Evolutionary conservation across 2,797 vertebrate species (phyloP).

Genomic region (Amphiprion clarkii): DNA sequence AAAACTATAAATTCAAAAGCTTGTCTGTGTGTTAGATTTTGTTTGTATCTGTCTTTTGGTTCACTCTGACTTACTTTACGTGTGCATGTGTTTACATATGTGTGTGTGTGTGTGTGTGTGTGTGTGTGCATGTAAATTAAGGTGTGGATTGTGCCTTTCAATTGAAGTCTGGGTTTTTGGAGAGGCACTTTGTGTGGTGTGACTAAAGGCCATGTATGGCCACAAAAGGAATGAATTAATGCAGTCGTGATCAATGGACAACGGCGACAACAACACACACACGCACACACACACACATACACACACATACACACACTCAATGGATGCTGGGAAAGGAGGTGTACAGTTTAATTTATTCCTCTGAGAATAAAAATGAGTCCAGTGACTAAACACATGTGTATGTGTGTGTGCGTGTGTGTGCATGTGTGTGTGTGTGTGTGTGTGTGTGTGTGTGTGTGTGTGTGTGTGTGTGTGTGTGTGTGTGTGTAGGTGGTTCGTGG

Average conservation of each 20-base stretch:
- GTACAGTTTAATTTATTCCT: slow-evolving; percentile 68
- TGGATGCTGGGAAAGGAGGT: slow-evolving; percentile 36
- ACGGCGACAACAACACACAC: slow-evolving; percentile 14
- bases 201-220: slow-evolving; percentile 62
- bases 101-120: slow-evolving; percentile 11
- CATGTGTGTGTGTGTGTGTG: slow-evolving; percentile 33
- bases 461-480: slow-evolving; percentile 38
- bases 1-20: slow-evolving; percentile 29
- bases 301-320: slow-evolving; percentile 22
- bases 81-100: slow-evolving; percentile 7
- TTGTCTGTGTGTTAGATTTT: slow-evolving; percentile 1
- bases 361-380: slow-evolving; percentile 57
- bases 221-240: slow-evolving; percentile 73
- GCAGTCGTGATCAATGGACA: slow-evolving; percentile 65
- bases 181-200: slow-evolving; percentile 55
- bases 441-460: slow-evolving; percentile 2
- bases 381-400: slow-evolving; percentile 31
- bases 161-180: slow-evolving; percentile 60
- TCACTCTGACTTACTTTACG: slow-evolving; percentile 4
- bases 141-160: slow-evolving; percentile 59
- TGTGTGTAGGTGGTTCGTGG: slow-evolving; percentile 41
- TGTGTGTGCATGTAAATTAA: slow-evolving; percentile 24
- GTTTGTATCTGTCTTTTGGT: too few species aligned
- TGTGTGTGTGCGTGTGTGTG: not conserved
- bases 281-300: slow-evolving; percentile 16